These are phyloP conservation scores for Lasioglossum zephyrum DNA, from an alignment of 2,888 invertebrate genomes.

Conservation along the genomic window DNA sequence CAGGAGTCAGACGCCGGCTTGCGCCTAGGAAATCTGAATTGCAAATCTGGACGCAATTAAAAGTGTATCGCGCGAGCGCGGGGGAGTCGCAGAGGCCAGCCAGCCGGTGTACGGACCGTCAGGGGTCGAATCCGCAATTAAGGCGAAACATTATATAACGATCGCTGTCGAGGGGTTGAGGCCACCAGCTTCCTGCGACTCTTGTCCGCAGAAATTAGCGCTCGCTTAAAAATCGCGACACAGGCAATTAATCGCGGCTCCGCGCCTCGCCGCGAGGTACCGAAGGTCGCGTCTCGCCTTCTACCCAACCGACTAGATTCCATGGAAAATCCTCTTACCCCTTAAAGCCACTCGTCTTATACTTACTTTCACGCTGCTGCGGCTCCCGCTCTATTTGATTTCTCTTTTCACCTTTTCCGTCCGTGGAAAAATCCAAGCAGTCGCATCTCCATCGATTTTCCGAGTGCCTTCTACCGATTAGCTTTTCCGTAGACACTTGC, in stretches of 20 bases:
- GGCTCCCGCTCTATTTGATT: not conserved
- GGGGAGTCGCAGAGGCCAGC: conserved; percentile 56
- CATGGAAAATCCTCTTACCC: conserved; percentile 9
- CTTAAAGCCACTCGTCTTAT: not conserved
- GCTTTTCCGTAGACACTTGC: not conserved
- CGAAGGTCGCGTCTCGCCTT: not conserved
- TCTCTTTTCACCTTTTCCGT: not conserved
- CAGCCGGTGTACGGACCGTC: conserved; percentile 55
- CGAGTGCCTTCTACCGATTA: not conserved
- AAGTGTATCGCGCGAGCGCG: conserved; percentile 75
- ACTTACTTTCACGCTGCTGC: not conserved
- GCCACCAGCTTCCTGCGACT: conserved; percentile 27
- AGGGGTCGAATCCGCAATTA: conserved; percentile 76
- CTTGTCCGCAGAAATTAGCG: conserved; percentile 64
- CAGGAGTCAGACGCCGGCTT: conserved; percentile 57
- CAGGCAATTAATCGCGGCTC: conserved; percentile 61
- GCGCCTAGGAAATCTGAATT: conserved; percentile 73
- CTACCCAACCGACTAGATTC: not conserved
- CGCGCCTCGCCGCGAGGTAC: not conserved
- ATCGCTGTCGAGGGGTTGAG: conserved; percentile 58
- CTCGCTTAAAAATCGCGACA: conserved; percentile 60
- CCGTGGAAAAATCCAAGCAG: not conserved
- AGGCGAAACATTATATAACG: conserved; percentile 77
- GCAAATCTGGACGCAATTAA: conserved; percentile 79
- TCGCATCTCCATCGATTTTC: not conserved